Conservation (phyloP, 2,797 vertebrate species). For the Silurus lanzhouensis region DNA sequence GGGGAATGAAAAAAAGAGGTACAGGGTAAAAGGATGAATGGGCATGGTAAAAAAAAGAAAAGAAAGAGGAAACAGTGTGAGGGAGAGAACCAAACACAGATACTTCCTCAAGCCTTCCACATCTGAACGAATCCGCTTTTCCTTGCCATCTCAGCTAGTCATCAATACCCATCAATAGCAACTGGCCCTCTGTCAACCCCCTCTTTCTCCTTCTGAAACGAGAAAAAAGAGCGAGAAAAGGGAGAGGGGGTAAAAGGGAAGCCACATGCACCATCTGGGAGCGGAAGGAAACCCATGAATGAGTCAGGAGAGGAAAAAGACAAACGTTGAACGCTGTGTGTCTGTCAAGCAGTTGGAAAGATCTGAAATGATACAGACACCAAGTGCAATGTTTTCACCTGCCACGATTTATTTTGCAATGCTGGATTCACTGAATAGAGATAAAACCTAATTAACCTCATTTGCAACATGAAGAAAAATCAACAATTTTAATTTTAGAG, state of each 20-base stretch:
- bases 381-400: not conserved
- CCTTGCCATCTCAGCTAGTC: conserved; percentile 71
- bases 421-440: not conserved
- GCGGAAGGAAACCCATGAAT: conserved; percentile 45
- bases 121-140: conserved; percentile 73
- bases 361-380: conserved; percentile 26
- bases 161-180: conserved; percentile 80
- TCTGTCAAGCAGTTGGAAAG: conserved; percentile 11
- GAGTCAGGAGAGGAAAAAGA: conserved; percentile 30
- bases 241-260: conserved; percentile 38
- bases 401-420: not conserved
- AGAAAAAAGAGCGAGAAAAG: conserved; percentile 29
- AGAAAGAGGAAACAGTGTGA: conserved; percentile 21
- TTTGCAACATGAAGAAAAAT: conserved; percentile 15
- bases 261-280: conserved; percentile 46
- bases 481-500: not conserved
- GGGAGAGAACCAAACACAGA: conserved; percentile 38
- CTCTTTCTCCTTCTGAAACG: not conserved
- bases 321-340: conserved; percentile 12
- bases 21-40: conserved; percentile 23
- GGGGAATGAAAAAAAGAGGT: conserved; percentile 48
- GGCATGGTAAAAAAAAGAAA: not conserved
- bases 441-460: not conserved
- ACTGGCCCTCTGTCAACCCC: conserved; percentile 59
- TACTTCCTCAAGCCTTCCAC: conserved; percentile 69